These are phyloP conservation scores for Sialis lutaria DNA, from an alignment of 2,888 invertebrate species.

Conservation along the genomic window DNA sequence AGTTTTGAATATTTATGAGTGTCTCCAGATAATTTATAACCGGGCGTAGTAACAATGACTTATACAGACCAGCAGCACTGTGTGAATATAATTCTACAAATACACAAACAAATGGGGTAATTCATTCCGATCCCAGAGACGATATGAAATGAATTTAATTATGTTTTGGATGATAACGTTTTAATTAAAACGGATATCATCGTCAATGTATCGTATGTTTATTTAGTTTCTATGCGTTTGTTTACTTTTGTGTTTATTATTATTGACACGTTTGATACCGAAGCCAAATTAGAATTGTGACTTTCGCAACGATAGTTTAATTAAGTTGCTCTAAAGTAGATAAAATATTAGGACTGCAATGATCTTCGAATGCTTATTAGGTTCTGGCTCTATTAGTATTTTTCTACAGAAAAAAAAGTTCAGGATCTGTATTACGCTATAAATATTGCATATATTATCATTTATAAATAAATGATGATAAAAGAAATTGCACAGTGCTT, in stretches of 20 bases:
- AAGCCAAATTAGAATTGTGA: no score
- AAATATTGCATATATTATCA: no score
- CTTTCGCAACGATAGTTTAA: no score
- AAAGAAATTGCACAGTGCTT: no score
- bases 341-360: no score
- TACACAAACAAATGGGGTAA: background rate
- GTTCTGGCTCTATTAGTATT: no score
- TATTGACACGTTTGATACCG: background rate
- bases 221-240: background rate
- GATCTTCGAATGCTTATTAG: no score
- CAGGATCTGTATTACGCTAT: no score
- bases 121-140: background rate
- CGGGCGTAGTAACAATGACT: background rate
- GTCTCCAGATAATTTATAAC: background rate
- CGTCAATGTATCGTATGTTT: background rate
- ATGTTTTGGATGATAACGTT: background rate
- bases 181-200: background rate
- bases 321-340: no score
- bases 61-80: background rate
- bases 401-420: no score
- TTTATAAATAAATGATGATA: no score
- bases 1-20: background rate
- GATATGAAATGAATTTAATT: background rate
- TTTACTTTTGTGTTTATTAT: background rate
- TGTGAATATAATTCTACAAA: background rate